Percentiles rank a stretch among this genome's conserved stretches.
These are phyloP conservation scores for Pogonocichla stellata DNA, from an alignment of 2,113 vertebrate genomes.

Conservation along the genomic window DNA sequence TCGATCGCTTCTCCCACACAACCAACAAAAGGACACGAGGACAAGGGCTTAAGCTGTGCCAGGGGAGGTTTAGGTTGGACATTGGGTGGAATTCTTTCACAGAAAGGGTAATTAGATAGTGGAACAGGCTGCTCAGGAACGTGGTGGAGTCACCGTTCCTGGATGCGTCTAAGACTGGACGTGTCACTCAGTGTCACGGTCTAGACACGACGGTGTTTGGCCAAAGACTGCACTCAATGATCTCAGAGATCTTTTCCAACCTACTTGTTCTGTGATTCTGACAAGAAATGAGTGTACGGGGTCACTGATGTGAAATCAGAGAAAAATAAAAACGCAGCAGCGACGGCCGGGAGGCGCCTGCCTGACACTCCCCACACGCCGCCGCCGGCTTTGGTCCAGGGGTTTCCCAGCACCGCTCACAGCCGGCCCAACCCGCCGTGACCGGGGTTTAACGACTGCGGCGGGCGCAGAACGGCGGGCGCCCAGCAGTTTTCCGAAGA, in stretches of 20 bases:
- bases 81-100: not conserved
- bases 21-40: not conserved
- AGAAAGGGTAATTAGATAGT: too few species aligned
- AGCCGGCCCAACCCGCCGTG: too few species aligned
- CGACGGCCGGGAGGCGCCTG: not conserved
- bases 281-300: not conserved
- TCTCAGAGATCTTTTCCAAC: not conserved
- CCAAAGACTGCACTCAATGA: not conserved
- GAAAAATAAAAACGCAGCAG: not conserved
- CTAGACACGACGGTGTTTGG: not conserved
- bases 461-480: not conserved
- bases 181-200: too few species aligned
- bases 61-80: not conserved
- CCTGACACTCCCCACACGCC: not conserved
- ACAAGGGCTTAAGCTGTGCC: not conserved
- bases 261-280: not conserved
- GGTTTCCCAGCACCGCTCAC: not conserved
- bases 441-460: not conserved
- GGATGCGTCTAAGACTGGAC: not conserved
- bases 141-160: not conserved
- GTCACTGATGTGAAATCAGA: not conserved
- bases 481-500: not conserved
- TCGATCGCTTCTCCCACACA: not conserved
- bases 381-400: not conserved
- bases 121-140: not conserved